phyloP scores from a whole-genome alignment of 2,888 invertebrate genomes.

The Torymus tubicola region DNA sequence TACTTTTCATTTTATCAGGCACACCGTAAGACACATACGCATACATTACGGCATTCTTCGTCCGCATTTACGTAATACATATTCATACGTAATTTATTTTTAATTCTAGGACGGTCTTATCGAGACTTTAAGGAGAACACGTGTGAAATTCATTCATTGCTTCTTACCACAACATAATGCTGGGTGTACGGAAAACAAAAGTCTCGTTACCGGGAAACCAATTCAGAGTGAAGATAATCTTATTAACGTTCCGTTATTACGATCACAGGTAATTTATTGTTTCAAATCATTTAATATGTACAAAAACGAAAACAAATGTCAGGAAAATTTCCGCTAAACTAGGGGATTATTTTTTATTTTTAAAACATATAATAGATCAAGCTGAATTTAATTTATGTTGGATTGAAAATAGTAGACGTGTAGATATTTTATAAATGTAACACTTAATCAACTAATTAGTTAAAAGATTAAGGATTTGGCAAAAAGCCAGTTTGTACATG shows the following conservation, averaged over 20 bases:
- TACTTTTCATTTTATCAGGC: constrained; percentile 30
- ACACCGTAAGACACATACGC: constrained; percentile 12
- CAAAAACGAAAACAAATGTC: too few species aligned
- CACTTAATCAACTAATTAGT: too few species aligned
- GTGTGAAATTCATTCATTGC: constrained; percentile 92
- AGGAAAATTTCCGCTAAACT: too few species aligned
- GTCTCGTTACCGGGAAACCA: constrained; percentile 76
- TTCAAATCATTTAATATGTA: too few species aligned
- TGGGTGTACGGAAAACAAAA: constrained; percentile 80
- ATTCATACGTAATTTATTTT: constrained; percentile 33
- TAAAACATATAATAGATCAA: too few species aligned
- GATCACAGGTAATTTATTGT: constrained; percentile 84
- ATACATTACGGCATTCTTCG: constrained; percentile 22
- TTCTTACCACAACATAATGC: constrained; percentile 88
- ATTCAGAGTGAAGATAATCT: constrained; percentile 76
- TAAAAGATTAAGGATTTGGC: too few species aligned
- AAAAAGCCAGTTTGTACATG: too few species aligned
- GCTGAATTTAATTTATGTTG: too few species aligned
- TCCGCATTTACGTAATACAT: constrained; percentile 17
- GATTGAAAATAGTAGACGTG: too few species aligned
- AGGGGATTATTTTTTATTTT: too few species aligned
- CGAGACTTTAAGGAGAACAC: constrained; percentile 91
- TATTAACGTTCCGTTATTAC: constrained; percentile 90
- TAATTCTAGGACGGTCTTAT: constrained; percentile 89
- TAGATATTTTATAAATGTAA: too few species aligned